Base-by-base conservation (phyloP, 2,888 invertebrate species). In the Tiliacea citrago region DNA sequence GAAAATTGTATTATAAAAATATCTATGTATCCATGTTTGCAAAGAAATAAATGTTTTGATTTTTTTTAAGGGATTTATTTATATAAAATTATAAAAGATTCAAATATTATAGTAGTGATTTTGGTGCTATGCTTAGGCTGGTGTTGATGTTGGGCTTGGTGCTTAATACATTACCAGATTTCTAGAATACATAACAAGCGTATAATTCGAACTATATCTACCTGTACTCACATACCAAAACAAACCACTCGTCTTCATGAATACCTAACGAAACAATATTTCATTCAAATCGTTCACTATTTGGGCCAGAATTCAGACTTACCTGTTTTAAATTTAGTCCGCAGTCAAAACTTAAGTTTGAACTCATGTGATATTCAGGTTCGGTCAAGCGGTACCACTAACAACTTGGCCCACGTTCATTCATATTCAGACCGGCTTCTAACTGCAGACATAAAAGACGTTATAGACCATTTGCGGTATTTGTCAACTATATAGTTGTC, bases 351-450 rank as follows among this genome's bases (percentile, higher is more conserved):
- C 79, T 68, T 62, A 85, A 85, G 81, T 85, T 83, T 73, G 68
- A 82, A 75, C 87, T 89, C 88, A 88, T 89, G 83, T 81, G 86
- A 84, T 88, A 90, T 90, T 89, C 89, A 90, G 51, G 77, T 78
- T 79, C 81, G 90, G 90, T 88, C 88, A 90, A 85, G 88, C 85
- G 77, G 82, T 75, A 76, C 77, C 70, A 65, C 82, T 87, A 87
- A 86, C 87, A 84, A 84, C 85, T 88, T 86, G 77, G 79, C 24
- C 65, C 49, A 69, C 75, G 60, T 77, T 86, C 85, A 88, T 90
- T 90, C 76, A 86, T 84, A 88, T 89, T 87, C 86, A 86, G 81
- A 61, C 73, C 68, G 72, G 39, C 66, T 78, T 73, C 73, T 60
- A 85, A 86, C 83, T 87, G 87, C 73, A 81, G 83, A 82, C 80